Evolutionary conservation across 2,888 invertebrate species (phyloP), one percentile per base, ranked within the genome.

Genomic region (Agrochola lychnidis): DNA sequence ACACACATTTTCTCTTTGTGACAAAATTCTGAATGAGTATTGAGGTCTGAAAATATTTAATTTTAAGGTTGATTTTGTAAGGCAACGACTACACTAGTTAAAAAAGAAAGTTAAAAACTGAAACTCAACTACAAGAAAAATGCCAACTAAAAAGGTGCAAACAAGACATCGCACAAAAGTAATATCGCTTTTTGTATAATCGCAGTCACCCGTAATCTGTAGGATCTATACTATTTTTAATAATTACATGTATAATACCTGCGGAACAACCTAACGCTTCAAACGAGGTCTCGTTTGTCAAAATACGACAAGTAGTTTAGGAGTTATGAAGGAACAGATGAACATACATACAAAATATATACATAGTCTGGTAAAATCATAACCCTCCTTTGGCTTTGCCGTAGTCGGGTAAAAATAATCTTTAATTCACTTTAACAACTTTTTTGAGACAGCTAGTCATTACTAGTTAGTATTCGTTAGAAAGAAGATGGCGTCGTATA

Each of bases 11-110:
- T 40, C 61, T 74, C 19, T 77, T 53, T 56, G 45, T 12, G 45
- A 14, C 45, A 48, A 40, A 40, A 40, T 40, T 57, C 48, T 9
- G 36, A 69, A 76, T 59, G 16, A 79, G n/a, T 16, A 70, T 30
- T 16, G 16, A 36, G 19, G 19, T 30, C 1, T 79, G 36, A 25
- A 64, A 53, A 51, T 77, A 4, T 22, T 51, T 51, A 0, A 36
- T 16, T 16, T 36, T 36, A 36, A 68, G 36, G n/a, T n/a, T 6
- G 16, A 36, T 36, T 36, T 36, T 68, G 22, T 61, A n/a, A 68
- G 62, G 10, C n/a, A 36, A 30, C 16, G 22, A 30, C 30, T 14
- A 22, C 9, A 30, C 9, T 4, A 16, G 59, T 30, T 30, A 59
- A 30, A 51, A 57, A 25, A 45, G 2, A 12, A 45, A 45, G 42